Evolutionary conservation across 2,113 vertebrate genomes (phyloP).

Genomic region (Zingel zingel): DNA sequence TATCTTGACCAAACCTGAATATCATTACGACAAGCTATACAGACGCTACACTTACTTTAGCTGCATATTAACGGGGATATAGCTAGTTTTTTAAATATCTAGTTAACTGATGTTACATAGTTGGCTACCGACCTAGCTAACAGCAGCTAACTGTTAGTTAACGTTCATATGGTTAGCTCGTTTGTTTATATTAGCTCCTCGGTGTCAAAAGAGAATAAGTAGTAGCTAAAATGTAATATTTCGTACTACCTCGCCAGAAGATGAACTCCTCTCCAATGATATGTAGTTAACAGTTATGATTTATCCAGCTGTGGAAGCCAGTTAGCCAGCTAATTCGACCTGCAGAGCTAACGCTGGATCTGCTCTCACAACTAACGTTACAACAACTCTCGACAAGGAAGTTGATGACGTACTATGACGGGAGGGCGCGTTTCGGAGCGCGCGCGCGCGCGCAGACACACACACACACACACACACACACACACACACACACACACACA

Average conservation of each 20-base stretch:
- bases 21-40: not conserved
- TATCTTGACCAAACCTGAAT: not conserved
- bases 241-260: conserved; percentile 50
- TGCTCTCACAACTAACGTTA: conserved; percentile 33
- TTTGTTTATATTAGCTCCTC: conserved; percentile 35
- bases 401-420: conserved; percentile 50
- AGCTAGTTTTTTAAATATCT: not conserved
- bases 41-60: not conserved
- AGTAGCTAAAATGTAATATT: not conserved
- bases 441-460: not conserved
- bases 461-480: not conserved
- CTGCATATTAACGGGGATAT: not conserved
- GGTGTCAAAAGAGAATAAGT: not conserved
- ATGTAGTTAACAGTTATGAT: not conserved
- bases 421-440: conserved; percentile 28
- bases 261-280: conserved; percentile 27
- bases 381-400: conserved; percentile 59
- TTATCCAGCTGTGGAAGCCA: conserved; percentile 36
- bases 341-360: conserved; percentile 43
- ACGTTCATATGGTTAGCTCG: conserved; percentile 31
- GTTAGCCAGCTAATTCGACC: conserved; percentile 59
- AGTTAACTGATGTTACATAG: conserved; percentile 37
- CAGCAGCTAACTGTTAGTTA: conserved; percentile 52
- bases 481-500: no score
- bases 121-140: conserved; percentile 57